These are phyloP conservation scores for Drosophila emarginata DNA, from an alignment of 2,888 invertebrate species.

Conservation along the genomic window DNA sequence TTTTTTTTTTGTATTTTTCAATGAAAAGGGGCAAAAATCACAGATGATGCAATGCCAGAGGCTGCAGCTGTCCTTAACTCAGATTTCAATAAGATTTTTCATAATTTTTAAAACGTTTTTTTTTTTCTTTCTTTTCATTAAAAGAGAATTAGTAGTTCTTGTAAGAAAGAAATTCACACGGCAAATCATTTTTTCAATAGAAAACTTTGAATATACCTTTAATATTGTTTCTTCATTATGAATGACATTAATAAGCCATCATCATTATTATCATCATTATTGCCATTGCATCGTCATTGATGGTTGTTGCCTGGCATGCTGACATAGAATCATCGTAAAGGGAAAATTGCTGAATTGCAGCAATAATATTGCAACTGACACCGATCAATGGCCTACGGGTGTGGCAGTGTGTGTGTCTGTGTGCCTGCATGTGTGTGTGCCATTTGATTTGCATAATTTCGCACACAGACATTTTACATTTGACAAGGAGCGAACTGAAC, in stretches of 20 bases:
- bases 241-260: conserved; percentile 6
- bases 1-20: too few species aligned
- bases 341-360: conserved; percentile 69
- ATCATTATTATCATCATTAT: background rate
- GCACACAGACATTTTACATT: conserved; percentile 22
- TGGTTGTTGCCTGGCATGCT: conserved; percentile 4
- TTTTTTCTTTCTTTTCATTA: conserved; percentile 2
- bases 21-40: too few species aligned
- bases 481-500: conserved; percentile 31
- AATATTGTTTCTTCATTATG: background rate
- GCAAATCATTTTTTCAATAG: background rate
- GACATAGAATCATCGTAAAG: conserved; percentile 7
- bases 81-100: conserved; percentile 56
- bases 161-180: background rate
- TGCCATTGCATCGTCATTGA: background rate
- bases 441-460: conserved; percentile 75
- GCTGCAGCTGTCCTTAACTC: conserved; percentile 32
- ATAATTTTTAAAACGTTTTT: conserved; percentile 28
- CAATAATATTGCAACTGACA: conserved; percentile 75
- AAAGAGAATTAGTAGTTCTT: background rate
- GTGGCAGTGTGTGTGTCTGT: background rate
- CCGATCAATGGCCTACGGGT: conserved; percentile 39
- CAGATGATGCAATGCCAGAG: too few species aligned
- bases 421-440: conserved; percentile 47
- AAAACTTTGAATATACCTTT: background rate